These are phyloP conservation scores for Archivesica marissinica DNA, from an alignment of 1,140 invertebrate genomes.

Conservation along the genomic window DNA sequence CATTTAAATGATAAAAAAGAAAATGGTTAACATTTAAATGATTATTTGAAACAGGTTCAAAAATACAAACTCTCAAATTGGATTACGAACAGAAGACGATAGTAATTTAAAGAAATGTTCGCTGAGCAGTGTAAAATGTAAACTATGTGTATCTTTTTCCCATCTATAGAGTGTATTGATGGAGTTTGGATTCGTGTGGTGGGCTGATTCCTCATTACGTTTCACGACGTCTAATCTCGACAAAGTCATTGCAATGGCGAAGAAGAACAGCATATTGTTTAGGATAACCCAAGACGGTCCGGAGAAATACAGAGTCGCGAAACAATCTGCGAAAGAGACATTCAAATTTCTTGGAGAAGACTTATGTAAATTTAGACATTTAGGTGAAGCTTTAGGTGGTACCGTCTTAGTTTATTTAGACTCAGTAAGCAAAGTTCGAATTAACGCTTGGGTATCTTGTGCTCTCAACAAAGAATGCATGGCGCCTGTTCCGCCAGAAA, in stretches of 20 bases:
- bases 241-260: background rate
- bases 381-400: background rate
- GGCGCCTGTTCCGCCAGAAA: background rate
- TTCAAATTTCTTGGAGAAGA: slow-evolving; percentile 31
- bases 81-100: too few species aligned
- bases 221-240: slow-evolving; percentile 15
- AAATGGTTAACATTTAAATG: too few species aligned
- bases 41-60: too few species aligned
- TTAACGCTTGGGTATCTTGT: slow-evolving; percentile 2
- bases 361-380: slow-evolving; percentile 30
- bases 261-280: background rate
- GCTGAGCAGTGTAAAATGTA: too few species aligned
- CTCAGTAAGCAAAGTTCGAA: background rate
- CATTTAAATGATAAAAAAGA: too few species aligned
- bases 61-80: too few species aligned
- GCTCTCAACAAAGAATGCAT: slow-evolving; percentile 30
- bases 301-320: background rate
- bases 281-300: background rate
- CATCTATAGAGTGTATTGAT: too few species aligned
- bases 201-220: slow-evolving; percentile 16
- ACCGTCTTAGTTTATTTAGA: background rate
- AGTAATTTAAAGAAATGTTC: too few species aligned
- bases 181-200: slow-evolving; percentile 37
- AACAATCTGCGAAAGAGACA: background rate
- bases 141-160: too few species aligned